Conservation (phyloP, 2,797 vertebrate genomes). For the Pipistrellus pygmaeus region DNA sequence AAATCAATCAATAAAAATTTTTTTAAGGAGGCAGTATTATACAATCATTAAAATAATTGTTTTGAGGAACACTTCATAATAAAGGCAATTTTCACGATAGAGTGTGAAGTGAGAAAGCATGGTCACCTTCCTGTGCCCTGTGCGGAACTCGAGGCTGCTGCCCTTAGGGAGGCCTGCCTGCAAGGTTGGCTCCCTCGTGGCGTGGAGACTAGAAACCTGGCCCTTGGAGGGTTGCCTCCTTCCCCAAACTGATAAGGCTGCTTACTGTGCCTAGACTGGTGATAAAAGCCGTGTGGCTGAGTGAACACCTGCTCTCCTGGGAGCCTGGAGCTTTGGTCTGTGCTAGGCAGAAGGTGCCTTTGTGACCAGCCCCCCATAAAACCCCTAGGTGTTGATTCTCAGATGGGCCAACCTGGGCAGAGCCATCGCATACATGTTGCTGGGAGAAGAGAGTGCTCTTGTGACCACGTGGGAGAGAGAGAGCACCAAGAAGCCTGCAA, state of each 20-base stretch:
- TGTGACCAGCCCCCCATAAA: background rate
- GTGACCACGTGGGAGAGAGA: too few species aligned
- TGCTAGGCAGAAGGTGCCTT: background rate
- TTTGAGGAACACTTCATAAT: constrained; percentile 3
- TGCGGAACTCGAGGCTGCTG: background rate
- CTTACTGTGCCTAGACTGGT: background rate
- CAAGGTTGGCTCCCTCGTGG: background rate
- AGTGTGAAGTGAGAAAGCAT: background rate
- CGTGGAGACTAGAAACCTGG: background rate
- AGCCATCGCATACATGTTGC: background rate
- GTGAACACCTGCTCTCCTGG: background rate
- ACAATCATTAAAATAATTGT: background rate
- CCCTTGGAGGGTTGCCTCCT: background rate
- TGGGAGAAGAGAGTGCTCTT: background rate
- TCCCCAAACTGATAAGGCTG: background rate
- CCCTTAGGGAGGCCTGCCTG: background rate
- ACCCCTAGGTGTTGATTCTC: background rate
- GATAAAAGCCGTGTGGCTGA: background rate
- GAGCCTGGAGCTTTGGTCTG: background rate
- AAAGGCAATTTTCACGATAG: background rate
- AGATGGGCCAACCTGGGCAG: background rate
- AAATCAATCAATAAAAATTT: background rate
- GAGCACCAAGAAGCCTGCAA: accelerated
- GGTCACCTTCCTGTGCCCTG: background rate
- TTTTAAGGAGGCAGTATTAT: background rate